Conservation (phyloP, 1,140 invertebrate species). For the silkworm (Bombyx mori) region DNA sequence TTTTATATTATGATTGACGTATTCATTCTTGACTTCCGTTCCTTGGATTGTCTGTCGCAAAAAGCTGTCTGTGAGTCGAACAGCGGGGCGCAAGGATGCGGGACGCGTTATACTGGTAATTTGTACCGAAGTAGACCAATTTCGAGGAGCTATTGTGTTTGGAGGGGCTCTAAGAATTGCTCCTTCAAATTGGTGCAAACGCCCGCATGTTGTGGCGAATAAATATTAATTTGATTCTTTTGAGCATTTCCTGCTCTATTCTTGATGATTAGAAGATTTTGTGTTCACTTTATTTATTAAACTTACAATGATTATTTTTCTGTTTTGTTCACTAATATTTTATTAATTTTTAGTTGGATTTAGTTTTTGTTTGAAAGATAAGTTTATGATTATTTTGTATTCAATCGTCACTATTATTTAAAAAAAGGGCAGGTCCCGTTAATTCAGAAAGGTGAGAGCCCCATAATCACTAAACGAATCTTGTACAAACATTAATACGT, state of each 20-base stretch:
- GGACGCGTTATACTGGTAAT: constrained; percentile 54
- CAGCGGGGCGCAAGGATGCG: constrained; percentile 49
- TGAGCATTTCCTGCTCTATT: background rate
- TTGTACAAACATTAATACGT: too few relatives aligned
- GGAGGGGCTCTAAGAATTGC: constrained; percentile 44
- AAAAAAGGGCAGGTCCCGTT: too few relatives aligned
- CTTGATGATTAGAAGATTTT: too few relatives aligned
- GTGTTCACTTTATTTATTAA: too few relatives aligned
- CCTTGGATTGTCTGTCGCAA: constrained; percentile 10
- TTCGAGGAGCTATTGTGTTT: constrained; percentile 44
- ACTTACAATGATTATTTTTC: too few relatives aligned
- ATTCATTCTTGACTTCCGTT: constrained; percentile 1
- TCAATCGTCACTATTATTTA: too few relatives aligned
- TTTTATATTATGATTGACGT: constrained; percentile 1
- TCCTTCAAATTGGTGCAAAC: constrained; percentile 35
- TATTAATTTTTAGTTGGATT: too few relatives aligned
- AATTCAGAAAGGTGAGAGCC: too few relatives aligned
- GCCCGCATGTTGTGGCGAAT: constrained; percentile 53
- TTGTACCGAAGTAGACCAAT: constrained; percentile 38
- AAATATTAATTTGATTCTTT: constrained; percentile 39
- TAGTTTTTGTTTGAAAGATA: too few relatives aligned
- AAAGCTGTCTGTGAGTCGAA: constrained; percentile 17
- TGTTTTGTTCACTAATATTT: too few relatives aligned
- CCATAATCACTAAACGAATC: too few relatives aligned
- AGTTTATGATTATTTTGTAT: too few relatives aligned